Evolutionary conservation across 2,797 vertebrate species (phyloP).

Genomic region (Lepus townsendii): DNA sequence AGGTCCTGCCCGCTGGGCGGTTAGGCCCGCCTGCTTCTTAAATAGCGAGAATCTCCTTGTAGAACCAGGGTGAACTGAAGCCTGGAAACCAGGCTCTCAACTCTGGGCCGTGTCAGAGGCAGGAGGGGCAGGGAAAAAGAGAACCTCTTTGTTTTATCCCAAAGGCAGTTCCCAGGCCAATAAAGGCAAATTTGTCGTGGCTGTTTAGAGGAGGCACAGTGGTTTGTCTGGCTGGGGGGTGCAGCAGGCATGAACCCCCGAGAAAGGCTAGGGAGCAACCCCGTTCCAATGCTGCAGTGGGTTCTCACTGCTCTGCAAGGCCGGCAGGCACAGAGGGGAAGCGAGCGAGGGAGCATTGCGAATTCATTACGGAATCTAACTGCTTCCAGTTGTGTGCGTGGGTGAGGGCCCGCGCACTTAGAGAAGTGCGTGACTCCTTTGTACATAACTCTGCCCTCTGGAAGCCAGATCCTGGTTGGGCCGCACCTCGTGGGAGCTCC

Average conservation of each 20-base stretch:
- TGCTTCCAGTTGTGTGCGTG: slow-evolving; percentile 53
- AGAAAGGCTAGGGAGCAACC: background rate
- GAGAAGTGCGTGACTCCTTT: background rate
- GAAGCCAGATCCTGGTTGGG: background rate
- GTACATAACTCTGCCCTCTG: background rate
- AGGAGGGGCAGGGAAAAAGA: slow-evolving; percentile 60
- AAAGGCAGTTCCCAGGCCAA: slow-evolving; percentile 55
- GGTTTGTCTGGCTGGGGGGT: background rate
- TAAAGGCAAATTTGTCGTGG: slow-evolving; percentile 71
- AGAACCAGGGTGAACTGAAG: background rate
- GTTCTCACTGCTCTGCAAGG: slow-evolving; percentile 48
- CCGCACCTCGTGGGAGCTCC: background rate
- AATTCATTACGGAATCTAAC: slow-evolving; percentile 69
- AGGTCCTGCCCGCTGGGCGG: too few relatives aligned
- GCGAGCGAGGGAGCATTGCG: background rate
- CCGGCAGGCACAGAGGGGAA: slow-evolving; percentile 29
- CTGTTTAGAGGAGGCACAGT: background rate
- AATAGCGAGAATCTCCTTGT: background rate
- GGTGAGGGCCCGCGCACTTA: background rate
- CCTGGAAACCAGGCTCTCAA: background rate
- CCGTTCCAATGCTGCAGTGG: background rate
- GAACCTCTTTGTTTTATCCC: slow-evolving; percentile 68
- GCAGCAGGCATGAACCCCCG: background rate
- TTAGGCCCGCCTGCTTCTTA: background rate
- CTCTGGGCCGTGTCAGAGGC: background rate